Evolutionary conservation across 2,113 vertebrate genomes (phyloP).

Genomic region (Hemiscyllium ocellatum): DNA sequence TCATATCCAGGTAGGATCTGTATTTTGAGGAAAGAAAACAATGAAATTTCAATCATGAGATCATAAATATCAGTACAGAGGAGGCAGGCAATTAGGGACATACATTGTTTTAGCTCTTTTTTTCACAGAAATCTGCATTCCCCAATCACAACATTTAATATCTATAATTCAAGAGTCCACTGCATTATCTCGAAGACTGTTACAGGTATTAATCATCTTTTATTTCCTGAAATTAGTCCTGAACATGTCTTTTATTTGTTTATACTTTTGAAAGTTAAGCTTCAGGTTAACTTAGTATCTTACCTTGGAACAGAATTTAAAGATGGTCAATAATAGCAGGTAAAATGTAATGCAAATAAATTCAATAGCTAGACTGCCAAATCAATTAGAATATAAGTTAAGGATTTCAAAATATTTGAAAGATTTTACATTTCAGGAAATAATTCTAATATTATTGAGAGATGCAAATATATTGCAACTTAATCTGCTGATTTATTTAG

Average conservation of each 20-base stretch:
- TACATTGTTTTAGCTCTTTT: neutral
- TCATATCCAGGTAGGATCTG: constrained; percentile 96
- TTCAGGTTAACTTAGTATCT: neutral
- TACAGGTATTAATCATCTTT: neutral
- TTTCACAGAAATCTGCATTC: neutral
- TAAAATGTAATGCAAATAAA: neutral
- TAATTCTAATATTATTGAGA: neutral
- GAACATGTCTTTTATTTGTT: neutral
- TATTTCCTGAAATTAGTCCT: neutral
- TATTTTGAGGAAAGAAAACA: neutral
- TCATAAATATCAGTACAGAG: neutral
- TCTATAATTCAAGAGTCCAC: neutral
- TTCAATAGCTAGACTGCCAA: neutral
- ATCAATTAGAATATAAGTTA: neutral
- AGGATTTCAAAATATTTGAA: neutral
- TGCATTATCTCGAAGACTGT: neutral
- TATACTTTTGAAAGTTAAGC: neutral
- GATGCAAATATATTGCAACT: neutral
- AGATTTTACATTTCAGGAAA: neutral
- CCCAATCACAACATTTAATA: neutral
- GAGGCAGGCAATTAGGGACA: neutral
- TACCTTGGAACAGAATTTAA: neutral
- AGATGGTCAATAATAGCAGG: neutral
- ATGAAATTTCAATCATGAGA: neutral
- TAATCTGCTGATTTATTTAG: neutral